Evolutionary conservation across 1,140 invertebrate species (phyloP), one percentile per base, ranked within the genome.

Genomic region (Trichoplusia ni): DNA sequence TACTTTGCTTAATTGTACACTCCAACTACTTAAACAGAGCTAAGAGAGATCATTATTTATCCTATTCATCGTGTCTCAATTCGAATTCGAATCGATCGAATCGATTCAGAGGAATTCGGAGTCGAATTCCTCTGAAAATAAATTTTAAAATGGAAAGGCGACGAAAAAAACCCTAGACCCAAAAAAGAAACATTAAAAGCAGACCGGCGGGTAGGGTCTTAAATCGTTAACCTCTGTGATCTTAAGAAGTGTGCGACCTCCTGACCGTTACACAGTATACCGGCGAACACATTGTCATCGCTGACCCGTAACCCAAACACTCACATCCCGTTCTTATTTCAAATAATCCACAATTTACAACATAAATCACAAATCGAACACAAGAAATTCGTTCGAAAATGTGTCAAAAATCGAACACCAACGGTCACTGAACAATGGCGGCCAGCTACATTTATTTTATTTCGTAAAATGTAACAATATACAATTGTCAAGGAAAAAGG

Each of bases 401-500:
- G 73, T 83, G 80, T 86, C 86, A 82, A 82, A 64, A 84, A 86
- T 81, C 73, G 65, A 81, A 77, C 75, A 64, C 77, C 84, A 85
- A 79, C 79, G 81, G 71, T 76, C 31, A 13, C 23, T 27, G 60
- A 27, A 87, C 84, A 89, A 89, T 78, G 70, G 79, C 61, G 11
- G 46, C 31, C 47, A 31, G 33, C 66, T 81, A 80, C 78, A 84
- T 84, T 84, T 84, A 51, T 75, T 84, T 76, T 69, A 76, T 69
- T 77, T 71, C 62, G 21, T 60, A 80, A 85, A 84, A 84, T 79
- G 79, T 80, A 82, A 89, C 87, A 90, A 90, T 86, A 74, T 84
- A 73, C 84, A 80, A 90, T 88, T 89, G 88, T 84, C 75, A 80
- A 69, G 72, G 77, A 77, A 86, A 90, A 90, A 89, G 88, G 88